A percentile compares a stretch with the other conserved stretches of the same genome.
phyloP scores from a whole-genome alignment of 2,888 invertebrate genomes.

The Andrena marginata region DNA sequence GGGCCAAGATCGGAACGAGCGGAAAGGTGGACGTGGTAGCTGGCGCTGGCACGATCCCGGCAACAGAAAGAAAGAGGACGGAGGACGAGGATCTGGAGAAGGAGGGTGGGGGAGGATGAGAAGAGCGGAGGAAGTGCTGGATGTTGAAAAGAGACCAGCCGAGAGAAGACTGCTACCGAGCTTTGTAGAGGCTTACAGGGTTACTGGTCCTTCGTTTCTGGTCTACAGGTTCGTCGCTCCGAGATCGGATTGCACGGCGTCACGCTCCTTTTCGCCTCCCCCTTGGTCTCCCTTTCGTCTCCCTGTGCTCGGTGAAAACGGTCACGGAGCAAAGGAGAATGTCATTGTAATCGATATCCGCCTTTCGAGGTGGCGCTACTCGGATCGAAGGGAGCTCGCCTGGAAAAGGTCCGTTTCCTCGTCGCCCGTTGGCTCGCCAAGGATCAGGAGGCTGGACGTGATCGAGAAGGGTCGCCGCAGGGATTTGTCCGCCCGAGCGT shows the following conservation, averaged over 20 bases:
- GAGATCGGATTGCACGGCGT: conserved; percentile 35
- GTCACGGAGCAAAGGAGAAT: conserved; percentile 17
- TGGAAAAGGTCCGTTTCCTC: conserved; percentile 19
- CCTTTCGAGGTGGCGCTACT: conserved; percentile 41
- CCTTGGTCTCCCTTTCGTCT: too few species aligned
- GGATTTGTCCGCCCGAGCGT: conserved; percentile 24
- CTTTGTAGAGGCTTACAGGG: conserved; percentile 19
- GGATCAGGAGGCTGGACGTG: not conserved
- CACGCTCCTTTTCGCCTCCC: not conserved
- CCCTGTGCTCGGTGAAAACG: not conserved
- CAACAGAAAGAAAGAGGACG: not conserved
- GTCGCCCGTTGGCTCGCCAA: conserved; percentile 2
- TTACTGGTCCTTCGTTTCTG: conserved; percentile 40
- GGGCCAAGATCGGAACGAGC: conserved; percentile 33
- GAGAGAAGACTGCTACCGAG: conserved; percentile 45
- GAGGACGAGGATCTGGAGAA: too few species aligned
- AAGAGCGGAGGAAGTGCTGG: not conserved
- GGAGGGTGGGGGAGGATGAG: not conserved
- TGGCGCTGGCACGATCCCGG: not conserved
- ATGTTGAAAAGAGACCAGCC: conserved; percentile 22
- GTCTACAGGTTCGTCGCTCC: not conserved
- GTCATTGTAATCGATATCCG: conserved; percentile 53
- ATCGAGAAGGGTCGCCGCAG: conserved; percentile 23
- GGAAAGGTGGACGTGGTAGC: conserved; percentile 28
- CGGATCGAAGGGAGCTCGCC: conserved; percentile 23